These are phyloP conservation scores for Rhodeus uyekii DNA, from an alignment of 2,797 vertebrate genomes.

Conservation along the genomic window DNA sequence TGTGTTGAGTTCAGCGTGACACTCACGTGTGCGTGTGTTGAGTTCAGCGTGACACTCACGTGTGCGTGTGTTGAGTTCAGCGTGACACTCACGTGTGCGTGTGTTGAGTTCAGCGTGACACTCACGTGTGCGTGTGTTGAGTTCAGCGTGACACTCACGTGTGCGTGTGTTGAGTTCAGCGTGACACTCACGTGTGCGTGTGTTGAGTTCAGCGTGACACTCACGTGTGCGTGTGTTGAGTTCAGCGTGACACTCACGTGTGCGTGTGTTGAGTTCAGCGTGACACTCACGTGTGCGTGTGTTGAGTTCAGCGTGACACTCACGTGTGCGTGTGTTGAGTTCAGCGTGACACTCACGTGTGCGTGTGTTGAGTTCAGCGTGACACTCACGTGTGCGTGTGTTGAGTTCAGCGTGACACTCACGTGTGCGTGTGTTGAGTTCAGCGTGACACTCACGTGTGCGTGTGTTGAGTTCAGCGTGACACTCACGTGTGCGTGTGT, in stretches of 20 bases:
- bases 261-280: conserved; percentile 82
- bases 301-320: no score
- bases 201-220: conserved; percentile 74
- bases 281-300: conserved; percentile 50
- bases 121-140: conserved; percentile 87
- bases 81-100: conserved; percentile 59
- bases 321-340: conserved; percentile 84
- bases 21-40: no score
- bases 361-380: no score
- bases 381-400: conserved; percentile 89
- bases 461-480: conserved; percentile 78
- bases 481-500: conserved; percentile 37
- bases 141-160: no score
- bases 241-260: no score
- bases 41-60: no score
- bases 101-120: no score
- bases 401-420: conserved; percentile 72
- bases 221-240: no score
- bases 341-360: no score
- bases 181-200: conserved; percentile 89
- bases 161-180: no score
- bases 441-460: conserved; percentile 90
- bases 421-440: no score
- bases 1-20: conserved; percentile 75
- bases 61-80: conserved; percentile 82